These are phyloP conservation scores for Norana najaformis DNA, from an alignment of 2,888 invertebrate species.

Conservation along the genomic window DNA sequence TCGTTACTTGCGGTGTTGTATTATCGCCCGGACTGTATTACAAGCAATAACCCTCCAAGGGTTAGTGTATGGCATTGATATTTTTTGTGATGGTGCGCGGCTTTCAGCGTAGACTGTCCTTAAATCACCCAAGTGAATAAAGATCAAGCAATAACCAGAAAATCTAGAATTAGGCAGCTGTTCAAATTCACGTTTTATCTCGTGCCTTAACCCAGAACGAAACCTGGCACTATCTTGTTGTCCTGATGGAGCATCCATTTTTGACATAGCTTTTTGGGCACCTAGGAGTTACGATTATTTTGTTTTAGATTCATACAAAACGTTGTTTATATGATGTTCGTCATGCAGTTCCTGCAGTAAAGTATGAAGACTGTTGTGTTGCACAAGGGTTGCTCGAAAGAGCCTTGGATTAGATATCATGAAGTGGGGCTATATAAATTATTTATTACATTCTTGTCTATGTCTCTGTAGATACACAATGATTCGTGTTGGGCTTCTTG, in stretches of 20 bases:
- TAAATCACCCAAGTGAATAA: background rate
- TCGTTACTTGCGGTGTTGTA: background rate
- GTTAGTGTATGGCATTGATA: background rate
- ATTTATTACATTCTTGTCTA: background rate
- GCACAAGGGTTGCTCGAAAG: background rate
- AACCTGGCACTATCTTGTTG: background rate
- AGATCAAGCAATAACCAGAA: background rate
- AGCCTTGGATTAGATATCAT: background rate
- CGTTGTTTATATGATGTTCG: background rate
- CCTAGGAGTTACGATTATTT: background rate
- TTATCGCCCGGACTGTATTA: conserved; percentile 10
- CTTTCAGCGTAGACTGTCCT: background rate
- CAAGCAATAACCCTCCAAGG: background rate
- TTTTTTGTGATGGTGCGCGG: background rate
- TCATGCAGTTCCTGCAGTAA: background rate
- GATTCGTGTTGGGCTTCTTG: background rate
- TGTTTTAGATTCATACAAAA: background rate
- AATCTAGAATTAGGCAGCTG: background rate
- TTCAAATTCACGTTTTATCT: background rate
- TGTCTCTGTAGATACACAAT: background rate
- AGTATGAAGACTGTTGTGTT: background rate
- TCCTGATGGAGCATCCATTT: background rate
- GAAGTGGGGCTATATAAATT: background rate
- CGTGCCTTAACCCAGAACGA: background rate
- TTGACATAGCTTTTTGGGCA: background rate